Evolutionary conservation across 1,140 invertebrate genomes (phyloP).

Genomic region (Phortica variegata): DNA sequence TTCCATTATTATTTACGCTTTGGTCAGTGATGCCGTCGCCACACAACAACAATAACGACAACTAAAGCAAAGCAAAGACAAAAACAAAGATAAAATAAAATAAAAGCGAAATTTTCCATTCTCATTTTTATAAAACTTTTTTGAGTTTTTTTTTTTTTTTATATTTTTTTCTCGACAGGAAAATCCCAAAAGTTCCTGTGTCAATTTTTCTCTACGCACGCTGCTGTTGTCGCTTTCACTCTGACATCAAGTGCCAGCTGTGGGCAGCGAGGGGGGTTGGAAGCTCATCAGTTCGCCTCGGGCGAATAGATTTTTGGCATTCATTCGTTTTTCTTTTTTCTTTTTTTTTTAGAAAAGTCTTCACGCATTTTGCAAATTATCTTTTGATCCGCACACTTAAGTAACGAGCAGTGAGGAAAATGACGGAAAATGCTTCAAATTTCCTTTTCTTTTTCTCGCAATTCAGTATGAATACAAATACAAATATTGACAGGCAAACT

Average conservation of each 20-base stretch:
- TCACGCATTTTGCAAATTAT: constrained; percentile 56
- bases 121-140: constrained; percentile 52
- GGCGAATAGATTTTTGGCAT: constrained; percentile 3
- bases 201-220: constrained; percentile 34
- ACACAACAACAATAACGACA: too few relatives aligned
- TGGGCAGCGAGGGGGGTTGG: constrained; percentile 8
- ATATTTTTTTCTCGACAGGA: constrained; percentile 14
- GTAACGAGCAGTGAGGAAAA: constrained; percentile 20
- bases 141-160: constrained; percentile 7
- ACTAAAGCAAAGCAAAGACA: not conserved
- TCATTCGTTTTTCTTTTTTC: constrained; percentile 1
- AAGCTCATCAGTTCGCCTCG: constrained; percentile 6
- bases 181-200: constrained; percentile 51
- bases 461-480: too few relatives aligned
- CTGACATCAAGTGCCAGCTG: constrained; percentile 40
- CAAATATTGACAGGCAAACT: too few relatives aligned
- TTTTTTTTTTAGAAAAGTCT: constrained; percentile 40
- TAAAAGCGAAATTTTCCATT: constrained; percentile 52
- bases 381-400: constrained; percentile 55
- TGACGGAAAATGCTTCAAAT: constrained; percentile 41
- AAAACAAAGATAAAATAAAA: constrained; percentile 13
- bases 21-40: constrained; percentile 37
- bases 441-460: too few relatives aligned
- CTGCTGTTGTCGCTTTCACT: constrained; percentile 34
- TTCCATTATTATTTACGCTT: constrained; percentile 42